Evolutionary conservation across 2,888 invertebrate species (phyloP), one percentile per base, ranked within the genome.

Genomic region (Resseliella maxima): DNA sequence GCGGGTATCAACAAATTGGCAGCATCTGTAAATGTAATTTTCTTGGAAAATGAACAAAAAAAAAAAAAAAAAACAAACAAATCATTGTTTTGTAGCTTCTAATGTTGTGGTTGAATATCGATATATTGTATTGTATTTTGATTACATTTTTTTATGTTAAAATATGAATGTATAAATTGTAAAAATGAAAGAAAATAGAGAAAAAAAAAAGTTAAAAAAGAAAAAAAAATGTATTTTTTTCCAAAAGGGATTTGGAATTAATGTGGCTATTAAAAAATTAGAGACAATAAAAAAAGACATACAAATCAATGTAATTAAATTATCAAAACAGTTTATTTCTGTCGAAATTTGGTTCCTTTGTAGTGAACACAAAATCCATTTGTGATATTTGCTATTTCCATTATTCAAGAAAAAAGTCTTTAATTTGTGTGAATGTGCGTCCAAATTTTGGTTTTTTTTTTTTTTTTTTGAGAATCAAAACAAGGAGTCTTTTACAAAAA

Each of bases 401-500:
- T 31, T 72, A 12, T 41, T 41, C 41, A 50, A 31, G 2, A 72
- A 72, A 31, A 31, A 31, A 31, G 6, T 31, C 24, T 24, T 2
- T 59, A 24, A 24, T 6, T 72, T 12, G 12, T 72, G 72, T 35
- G 31, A 59, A n/a, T 72, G 72, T 72, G 72, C 72, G 72, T 72
- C 72, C 72, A 72, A 72, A 12, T 72, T 72, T 72, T 72, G 10
- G 15, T 27, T 24, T n/a, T 59, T 72, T 72, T 15, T 59, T 59
- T 59, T 41, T 41, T 41, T 41, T 6, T 59, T 3, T 59, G 1
- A 3, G 24, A 24, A 59, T 24, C 72, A 72, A 72, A 72, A 27
- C 31, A 18, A 72, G 72, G 72, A n/a, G 72, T 72, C 72, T 72
- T 72, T 72, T 72, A 72, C 72, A 72, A 31, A 50, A 72, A 72